Evolutionary conservation across 2,888 invertebrate genomes (phyloP).

Genomic region (Adelognathus sp.): DNA sequence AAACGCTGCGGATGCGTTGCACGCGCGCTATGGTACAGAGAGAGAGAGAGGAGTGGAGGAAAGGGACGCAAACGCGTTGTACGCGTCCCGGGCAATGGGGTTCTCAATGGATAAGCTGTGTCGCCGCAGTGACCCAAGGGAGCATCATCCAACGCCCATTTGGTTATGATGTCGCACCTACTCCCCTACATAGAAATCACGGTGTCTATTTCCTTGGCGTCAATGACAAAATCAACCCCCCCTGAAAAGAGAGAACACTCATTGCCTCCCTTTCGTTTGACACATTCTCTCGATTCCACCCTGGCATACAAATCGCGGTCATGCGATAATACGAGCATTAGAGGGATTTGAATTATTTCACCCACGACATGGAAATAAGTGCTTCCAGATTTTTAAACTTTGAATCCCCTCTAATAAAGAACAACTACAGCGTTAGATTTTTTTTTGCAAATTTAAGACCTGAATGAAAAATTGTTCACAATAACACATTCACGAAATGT

Average conservation of each 20-base stretch:
- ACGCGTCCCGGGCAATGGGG: constrained; percentile 68
- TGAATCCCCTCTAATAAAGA: too few species aligned
- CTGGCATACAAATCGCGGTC: constrained; percentile 54
- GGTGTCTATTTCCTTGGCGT: constrained; percentile 39
- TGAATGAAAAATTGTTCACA: too few species aligned
- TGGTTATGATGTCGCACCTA: constrained; percentile 76
- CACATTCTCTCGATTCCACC: constrained; percentile 1
- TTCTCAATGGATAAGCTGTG: constrained; percentile 82
- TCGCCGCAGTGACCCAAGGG: constrained; percentile 79
- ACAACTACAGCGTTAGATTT: too few species aligned
- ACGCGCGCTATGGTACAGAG: constrained; percentile 48
- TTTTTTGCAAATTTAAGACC: too few species aligned
- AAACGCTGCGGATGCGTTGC: constrained; percentile 60
- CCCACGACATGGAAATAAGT: background rate
- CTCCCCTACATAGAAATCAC: constrained; percentile 52
- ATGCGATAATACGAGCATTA: background rate
- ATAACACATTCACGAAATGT: too few species aligned
- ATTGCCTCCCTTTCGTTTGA: constrained; percentile 12
- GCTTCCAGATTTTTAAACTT: background rate
- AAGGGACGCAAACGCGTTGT: too few species aligned
- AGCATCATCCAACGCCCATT: constrained; percentile 80
- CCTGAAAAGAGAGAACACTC: background rate
- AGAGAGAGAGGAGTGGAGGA: constrained; percentile 39
- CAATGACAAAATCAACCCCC: constrained; percentile 26
- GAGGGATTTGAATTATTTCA: constrained; percentile 19